Conservation (phyloP, 2,888 invertebrate species). For the Keiferia lycopersicella region DNA sequence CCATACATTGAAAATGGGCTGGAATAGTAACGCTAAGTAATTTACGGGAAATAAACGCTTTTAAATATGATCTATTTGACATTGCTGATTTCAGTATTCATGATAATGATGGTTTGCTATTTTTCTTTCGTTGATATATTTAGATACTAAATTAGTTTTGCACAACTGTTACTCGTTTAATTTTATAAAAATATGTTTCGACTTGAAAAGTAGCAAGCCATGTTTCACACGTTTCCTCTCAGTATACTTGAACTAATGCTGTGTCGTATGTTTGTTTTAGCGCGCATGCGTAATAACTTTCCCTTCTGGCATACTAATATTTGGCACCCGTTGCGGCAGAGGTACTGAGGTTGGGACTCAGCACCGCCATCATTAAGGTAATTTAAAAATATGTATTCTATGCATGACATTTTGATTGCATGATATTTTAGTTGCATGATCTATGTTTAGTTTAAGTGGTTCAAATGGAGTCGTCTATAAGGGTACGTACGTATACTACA, state of each 20-base stretch:
- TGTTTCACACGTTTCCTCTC: constrained; percentile 36
- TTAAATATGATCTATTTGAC: constrained; percentile 37
- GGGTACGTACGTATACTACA: constrained; percentile 61
- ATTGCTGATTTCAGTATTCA: constrained; percentile 51
- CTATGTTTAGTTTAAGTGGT: constrained; percentile 32
- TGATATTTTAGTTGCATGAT: constrained; percentile 51
- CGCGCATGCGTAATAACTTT: constrained; percentile 82
- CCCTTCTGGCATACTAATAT: constrained; percentile 81
- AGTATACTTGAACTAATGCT: constrained; percentile 65
- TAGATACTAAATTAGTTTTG: too few species aligned
- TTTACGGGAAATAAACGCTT: constrained; percentile 59
- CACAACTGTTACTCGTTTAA: too few species aligned
- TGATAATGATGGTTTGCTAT: constrained; percentile 50
- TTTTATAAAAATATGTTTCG: background rate
- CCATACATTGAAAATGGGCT: constrained; percentile 50
- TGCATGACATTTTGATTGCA: constrained; percentile 49
- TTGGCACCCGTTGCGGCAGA: constrained; percentile 68
- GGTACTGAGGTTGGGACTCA: constrained; percentile 46
- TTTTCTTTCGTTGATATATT: constrained; percentile 35
- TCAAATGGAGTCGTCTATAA: constrained; percentile 29
- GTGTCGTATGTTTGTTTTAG: constrained; percentile 80
- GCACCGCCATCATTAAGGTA: constrained; percentile 66
- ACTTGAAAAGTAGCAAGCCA: constrained; percentile 49
- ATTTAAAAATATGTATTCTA: constrained; percentile 41
- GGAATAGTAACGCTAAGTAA: constrained; percentile 70